These are phyloP conservation scores for Nomada ruficornis DNA, from an alignment of 2,888 invertebrate genomes.

Conservation along the genomic window DNA sequence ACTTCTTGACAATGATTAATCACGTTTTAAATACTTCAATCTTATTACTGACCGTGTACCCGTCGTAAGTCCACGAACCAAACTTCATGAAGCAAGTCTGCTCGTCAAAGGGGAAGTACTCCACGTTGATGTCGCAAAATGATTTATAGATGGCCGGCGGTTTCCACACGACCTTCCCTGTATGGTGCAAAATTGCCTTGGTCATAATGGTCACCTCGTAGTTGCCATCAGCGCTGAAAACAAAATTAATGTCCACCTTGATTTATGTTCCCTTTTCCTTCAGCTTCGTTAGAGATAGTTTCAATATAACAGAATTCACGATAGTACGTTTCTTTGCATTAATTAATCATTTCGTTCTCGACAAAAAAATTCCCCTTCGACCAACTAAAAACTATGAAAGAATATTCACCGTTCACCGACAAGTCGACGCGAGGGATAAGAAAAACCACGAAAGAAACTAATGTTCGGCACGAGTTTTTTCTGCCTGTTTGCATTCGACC, in stretches of 20 bases:
- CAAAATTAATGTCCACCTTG: constrained; percentile 55
- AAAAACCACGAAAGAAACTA: too few species aligned
- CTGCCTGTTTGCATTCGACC: too few species aligned
- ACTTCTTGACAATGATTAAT: constrained; percentile 43
- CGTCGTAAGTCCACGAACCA: constrained; percentile 97
- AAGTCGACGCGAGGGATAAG: constrained; percentile 1
- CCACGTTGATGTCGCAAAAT: constrained; percentile 97
- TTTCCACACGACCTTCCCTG: constrained; percentile 98
- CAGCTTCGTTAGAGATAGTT: not conserved
- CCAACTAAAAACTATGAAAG: not conserved
- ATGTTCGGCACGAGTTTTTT: too few species aligned
- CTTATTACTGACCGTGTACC: constrained; percentile 91
- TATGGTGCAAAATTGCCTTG: constrained; percentile 96
- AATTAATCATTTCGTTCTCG: constrained; percentile 13
- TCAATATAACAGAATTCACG: not conserved
- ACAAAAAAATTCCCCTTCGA: too few species aligned
- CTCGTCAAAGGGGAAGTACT: constrained; percentile 97
- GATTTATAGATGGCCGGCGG: constrained; percentile 99
- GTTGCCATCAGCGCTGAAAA: constrained; percentile 96
- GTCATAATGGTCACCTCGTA: constrained; percentile 99
- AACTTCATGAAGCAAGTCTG: constrained; percentile 98
- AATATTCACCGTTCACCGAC: constrained; percentile 5
- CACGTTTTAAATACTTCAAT: not conserved
- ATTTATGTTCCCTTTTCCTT: constrained; percentile 28
- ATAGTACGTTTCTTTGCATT: not conserved